Conservation (phyloP, 2,797 vertebrate species). For the Danio kyathit region DNA sequence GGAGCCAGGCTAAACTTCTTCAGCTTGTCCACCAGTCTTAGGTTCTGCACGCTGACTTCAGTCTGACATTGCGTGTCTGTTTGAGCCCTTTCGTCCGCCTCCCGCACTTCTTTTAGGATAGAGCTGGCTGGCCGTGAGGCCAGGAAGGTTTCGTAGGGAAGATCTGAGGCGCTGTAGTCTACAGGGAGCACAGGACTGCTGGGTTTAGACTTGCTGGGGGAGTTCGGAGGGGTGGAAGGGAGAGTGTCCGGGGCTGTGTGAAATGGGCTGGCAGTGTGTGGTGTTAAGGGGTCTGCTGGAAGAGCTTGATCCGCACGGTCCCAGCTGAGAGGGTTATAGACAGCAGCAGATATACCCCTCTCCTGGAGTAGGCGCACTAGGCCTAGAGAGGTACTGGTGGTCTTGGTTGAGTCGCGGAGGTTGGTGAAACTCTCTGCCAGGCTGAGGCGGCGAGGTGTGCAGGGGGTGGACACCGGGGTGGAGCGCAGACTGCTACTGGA, state of each 20-base stretch:
- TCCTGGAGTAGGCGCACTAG: constrained; percentile 93
- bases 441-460: constrained; percentile 93
- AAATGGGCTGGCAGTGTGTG: constrained; percentile 66
- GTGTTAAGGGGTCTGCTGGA: constrained; percentile 55
- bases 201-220: constrained; percentile 80
- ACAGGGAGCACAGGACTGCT: constrained; percentile 79
- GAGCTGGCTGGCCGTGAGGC: constrained; percentile 96
- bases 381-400: constrained; percentile 95
- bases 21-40: constrained; percentile 95
- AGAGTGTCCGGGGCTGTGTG: constrained; percentile 72
- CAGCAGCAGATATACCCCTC: constrained; percentile 90
- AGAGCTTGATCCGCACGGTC: constrained; percentile 80
- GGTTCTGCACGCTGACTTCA: constrained; percentile 87
- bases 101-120: constrained; percentile 91
- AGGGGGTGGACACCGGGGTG: constrained; percentile 90
- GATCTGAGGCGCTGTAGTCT: constrained; percentile 88
- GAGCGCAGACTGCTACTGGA: constrained; percentile 72
- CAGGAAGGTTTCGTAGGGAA: constrained; percentile 91
- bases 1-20: constrained; percentile 88
- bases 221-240: constrained; percentile 91
- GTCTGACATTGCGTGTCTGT: constrained; percentile 86
- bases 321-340: constrained; percentile 93
- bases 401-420: constrained; percentile 92
- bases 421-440: constrained; percentile 95
- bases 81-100: constrained; percentile 79